phyloP scores from a whole-genome alignment of 2,113 vertebrate genomes.

The Dasyprocta punctata region DNA sequence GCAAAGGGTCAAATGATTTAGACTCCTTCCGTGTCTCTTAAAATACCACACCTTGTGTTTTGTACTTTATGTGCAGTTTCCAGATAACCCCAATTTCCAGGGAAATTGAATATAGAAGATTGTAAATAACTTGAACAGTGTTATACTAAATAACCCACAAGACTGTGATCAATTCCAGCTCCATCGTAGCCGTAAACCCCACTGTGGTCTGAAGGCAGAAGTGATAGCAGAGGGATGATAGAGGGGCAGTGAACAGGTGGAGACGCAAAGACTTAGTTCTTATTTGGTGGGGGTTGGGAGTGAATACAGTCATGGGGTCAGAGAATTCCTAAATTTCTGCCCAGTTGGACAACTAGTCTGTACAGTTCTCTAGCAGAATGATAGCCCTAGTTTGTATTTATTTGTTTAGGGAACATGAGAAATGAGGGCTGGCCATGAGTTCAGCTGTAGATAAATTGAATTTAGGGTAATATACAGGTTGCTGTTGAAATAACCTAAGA shows the following conservation, averaged over 20 bases:
- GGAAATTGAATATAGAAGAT: neutral
- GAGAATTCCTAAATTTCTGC: neutral
- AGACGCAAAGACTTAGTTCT: neutral
- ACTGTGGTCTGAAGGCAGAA: neutral
- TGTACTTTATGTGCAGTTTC: neutral
- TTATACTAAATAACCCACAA: neutral
- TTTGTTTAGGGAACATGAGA: neutral
- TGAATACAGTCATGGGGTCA: neutral
- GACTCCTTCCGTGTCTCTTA: neutral
- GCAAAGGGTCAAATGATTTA: neutral
- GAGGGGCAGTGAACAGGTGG: neutral
- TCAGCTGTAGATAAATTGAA: neutral
- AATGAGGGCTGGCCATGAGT: neutral
- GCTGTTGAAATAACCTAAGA: neutral
- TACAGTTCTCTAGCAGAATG: neutral
- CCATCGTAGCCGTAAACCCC: neutral
- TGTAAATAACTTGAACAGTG: neutral
- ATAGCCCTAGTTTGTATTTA: neutral
- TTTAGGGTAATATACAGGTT: neutral
- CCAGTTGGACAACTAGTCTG: neutral
- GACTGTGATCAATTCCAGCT: neutral
- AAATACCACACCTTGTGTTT: neutral
- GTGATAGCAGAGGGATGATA: neutral
- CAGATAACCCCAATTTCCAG: neutral
- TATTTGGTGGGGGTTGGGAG: neutral